Evolutionary conservation across 2,888 invertebrate species (phyloP), one percentile per base, ranked within the genome.

Genomic region (Cordylochernes scorpioides): DNA sequence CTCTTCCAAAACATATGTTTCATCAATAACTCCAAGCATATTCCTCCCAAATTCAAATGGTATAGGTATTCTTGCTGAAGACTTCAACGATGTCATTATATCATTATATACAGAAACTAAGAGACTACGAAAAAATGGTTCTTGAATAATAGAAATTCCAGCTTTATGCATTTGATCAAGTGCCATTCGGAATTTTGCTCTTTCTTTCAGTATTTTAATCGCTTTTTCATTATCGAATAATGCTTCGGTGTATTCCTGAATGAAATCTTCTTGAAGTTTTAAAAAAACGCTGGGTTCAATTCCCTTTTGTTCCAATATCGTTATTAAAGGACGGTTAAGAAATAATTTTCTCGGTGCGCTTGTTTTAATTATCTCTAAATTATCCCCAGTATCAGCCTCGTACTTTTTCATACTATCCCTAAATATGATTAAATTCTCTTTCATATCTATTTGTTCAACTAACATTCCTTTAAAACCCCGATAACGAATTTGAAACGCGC

Each of bases 321-420:
- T 40, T 4, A 37, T 33, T 18, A 42, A 26, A 25, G 39, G 42
- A 15, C 39, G 32, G 17, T 42, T 46, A 34, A 32, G 31, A 32
- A 24, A 47, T 29, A 33, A 41, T 35, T 22, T 42, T 44, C 44
- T 28, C 36, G 37, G 30, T 38, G 30, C 32, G 38, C 39, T 33
- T 36, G 42, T 28, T 36, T 44, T 38, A 34, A 47, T 32, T 34
- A 44, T 38, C 42, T 47, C 39, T 36, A 35, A 29, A 30, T 39
- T 15, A 28, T 37, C 26, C 30, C 33, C 29, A 33, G 39, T 31
- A 7, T 24, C 18, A n/a, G 38, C 40, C 15, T 42, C 32, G 34
- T 41, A 44, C 30, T 44, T 44, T 17, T 29, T 36, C 43, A 44
- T 44, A 18, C 39, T 40, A 14, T 33, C 31, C 17, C 44, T 31